A percentile compares a stretch with the other conserved stretches of the same genome.
phyloP scores from a whole-genome alignment of 2,113 vertebrate genomes.

The Agapornis roseicollis region DNA sequence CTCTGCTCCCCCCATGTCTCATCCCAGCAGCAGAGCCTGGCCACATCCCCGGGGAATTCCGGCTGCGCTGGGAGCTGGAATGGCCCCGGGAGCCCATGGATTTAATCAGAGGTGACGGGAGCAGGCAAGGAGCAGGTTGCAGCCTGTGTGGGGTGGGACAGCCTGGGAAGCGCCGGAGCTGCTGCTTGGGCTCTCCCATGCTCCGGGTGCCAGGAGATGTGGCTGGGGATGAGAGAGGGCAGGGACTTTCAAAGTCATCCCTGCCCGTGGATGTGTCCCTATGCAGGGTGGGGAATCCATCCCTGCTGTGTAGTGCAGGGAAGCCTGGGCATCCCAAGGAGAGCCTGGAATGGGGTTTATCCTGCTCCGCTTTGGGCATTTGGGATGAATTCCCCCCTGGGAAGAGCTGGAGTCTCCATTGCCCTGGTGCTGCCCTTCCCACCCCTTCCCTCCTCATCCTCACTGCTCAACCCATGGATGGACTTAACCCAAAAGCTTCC shows the following conservation, averaged over 20 bases:
- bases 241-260: background rate
- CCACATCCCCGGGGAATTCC: background rate
- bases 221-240: background rate
- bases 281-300: background rate
- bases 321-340: background rate
- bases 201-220: fast-evolving
- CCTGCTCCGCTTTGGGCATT: background rate
- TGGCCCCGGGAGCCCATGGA: background rate
- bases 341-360: background rate
- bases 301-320: fast-evolving
- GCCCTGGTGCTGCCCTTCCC: background rate
- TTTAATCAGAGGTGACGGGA: background rate
- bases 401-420: background rate
- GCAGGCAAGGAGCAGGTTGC: background rate
- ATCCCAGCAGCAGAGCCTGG: background rate
- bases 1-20: background rate
- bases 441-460: background rate
- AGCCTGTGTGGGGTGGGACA: background rate
- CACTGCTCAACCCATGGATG: fast-evolving
- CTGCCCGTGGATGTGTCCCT: fast-evolving
- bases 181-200: background rate
- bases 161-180: background rate
- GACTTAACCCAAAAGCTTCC: background rate
- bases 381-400: background rate
- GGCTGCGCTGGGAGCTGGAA: background rate